Percentiles rank a stretch among this genome's conserved stretches.
Conservation (phyloP, 2,888 invertebrate species). For the Watsonalla binaria region DNA sequence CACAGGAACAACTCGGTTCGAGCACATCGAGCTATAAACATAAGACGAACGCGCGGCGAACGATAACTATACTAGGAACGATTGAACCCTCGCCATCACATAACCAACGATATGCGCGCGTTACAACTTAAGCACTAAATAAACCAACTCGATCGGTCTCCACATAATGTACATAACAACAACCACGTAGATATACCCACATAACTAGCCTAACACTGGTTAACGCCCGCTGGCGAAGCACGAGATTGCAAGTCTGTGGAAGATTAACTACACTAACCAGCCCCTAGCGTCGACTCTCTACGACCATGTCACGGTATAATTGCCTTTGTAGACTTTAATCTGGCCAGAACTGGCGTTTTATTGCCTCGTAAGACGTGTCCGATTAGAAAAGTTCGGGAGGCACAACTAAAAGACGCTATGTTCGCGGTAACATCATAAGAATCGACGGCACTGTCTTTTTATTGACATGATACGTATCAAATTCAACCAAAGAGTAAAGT, state of each 20-base stretch:
- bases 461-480: conserved; percentile 38
- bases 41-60: conserved; percentile 60
- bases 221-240: conserved; percentile 44
- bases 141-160: conserved; percentile 44
- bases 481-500: conserved; percentile 35
- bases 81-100: conserved; percentile 50
- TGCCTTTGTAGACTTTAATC: conserved; percentile 42
- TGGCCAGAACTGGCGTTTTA: conserved; percentile 34
- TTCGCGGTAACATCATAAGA: conserved; percentile 59
- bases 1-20: conserved; percentile 49
- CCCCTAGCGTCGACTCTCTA: conserved; percentile 32
- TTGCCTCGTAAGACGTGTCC: conserved; percentile 32
- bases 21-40: conserved; percentile 47
- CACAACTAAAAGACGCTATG: conserved; percentile 37
- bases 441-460: conserved; percentile 56
- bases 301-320: conserved; percentile 31
- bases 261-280: conserved; percentile 47
- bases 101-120: conserved; percentile 72
- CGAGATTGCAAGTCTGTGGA: conserved; percentile 52
- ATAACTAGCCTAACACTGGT: conserved; percentile 36
- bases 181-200: conserved; percentile 32
- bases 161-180: conserved; percentile 42
- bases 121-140: conserved; percentile 60
- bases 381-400: conserved; percentile 22
- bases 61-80: conserved; percentile 64